Percentiles rank a stretch among this genome's conserved stretches.
These are phyloP conservation scores for Lochmaea capreae DNA, from an alignment of 2,888 invertebrate genomes.

Conservation along the genomic window DNA sequence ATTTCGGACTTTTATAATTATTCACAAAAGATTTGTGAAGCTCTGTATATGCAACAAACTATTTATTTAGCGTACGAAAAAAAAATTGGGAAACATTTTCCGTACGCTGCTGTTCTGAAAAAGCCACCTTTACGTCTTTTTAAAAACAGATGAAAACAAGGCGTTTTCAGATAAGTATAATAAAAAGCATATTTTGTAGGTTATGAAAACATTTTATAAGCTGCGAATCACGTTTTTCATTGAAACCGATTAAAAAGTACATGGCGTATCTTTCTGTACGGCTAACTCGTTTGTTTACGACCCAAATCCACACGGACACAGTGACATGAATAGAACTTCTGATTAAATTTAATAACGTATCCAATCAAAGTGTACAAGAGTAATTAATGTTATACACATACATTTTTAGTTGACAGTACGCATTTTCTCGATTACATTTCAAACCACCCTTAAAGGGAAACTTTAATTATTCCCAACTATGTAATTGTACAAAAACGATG, in stretches of 20 bases:
- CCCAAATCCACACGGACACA: background rate
- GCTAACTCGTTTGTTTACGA: constrained; percentile 4
- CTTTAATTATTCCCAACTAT: too few relatives aligned
- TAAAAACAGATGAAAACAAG: too few relatives aligned
- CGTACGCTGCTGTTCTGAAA: too few relatives aligned
- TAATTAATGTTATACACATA: background rate
- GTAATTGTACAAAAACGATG: too few relatives aligned
- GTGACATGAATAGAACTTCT: constrained; percentile 4
- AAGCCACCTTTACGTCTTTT: too few relatives aligned
- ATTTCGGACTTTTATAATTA: too few relatives aligned
- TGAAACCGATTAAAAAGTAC: background rate
- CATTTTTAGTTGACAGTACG: background rate
- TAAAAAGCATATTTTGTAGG: too few relatives aligned
- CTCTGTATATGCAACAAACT: too few relatives aligned
- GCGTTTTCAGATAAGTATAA: too few relatives aligned
- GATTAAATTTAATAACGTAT: constrained; percentile 13
- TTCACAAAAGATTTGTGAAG: too few relatives aligned
- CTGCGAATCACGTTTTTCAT: background rate
- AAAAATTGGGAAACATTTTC: too few relatives aligned
- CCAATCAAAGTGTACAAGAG: constrained; percentile 6
- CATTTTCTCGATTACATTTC: background rate
- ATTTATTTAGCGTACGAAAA: too few relatives aligned
- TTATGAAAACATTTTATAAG: background rate
- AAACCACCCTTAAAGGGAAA: background rate
- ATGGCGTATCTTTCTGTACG: background rate